Conservation (phyloP, 2,113 vertebrate genomes). For the Myanophis thanlyinensis region DNA sequence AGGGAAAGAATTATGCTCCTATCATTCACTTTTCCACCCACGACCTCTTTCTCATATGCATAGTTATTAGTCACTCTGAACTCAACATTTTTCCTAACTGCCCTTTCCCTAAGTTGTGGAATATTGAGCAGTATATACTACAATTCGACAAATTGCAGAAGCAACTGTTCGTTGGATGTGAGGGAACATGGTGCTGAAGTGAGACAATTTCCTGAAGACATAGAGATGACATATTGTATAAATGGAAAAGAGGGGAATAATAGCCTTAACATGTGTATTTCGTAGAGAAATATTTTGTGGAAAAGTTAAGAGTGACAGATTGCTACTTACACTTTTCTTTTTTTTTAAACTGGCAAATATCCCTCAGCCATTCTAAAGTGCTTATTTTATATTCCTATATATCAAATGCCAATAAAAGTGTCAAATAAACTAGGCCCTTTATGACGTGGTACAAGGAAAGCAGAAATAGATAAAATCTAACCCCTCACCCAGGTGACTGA, state of each 20-base stretch:
- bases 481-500: background rate
- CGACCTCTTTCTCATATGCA: background rate
- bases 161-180: background rate
- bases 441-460: background rate
- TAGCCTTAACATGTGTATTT: background rate
- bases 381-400: background rate
- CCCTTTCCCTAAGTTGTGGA: background rate
- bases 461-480: background rate
- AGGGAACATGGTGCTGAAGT: background rate
- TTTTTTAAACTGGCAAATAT: background rate
- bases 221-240: background rate
- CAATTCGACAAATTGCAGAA: background rate
- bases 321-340: background rate
- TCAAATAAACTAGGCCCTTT: background rate
- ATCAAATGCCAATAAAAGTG: background rate
- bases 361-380: background rate
- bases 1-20: background rate
- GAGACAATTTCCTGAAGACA: background rate
- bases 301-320: background rate
- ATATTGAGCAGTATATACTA: background rate
- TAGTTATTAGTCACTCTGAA: background rate
- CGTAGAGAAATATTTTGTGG: background rate
- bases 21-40: background rate
- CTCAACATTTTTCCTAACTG: background rate
- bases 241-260: background rate